phyloP scores from a whole-genome alignment of 2,113 vertebrate genomes.

The Pelusios castaneus region DNA sequence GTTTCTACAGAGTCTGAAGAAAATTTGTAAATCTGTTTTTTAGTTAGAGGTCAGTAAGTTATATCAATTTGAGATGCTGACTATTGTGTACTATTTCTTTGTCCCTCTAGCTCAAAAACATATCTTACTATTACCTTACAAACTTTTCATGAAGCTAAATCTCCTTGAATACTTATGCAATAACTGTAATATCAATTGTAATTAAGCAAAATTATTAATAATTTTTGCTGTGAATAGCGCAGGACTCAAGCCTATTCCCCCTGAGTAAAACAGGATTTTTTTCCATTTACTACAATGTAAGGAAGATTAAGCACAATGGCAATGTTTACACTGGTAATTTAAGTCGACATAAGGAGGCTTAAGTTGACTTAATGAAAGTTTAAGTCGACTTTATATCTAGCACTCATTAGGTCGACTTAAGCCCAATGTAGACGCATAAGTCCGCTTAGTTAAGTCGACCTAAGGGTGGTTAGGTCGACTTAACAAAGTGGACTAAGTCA shows the following conservation, averaged over 20 bases:
- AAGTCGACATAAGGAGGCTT: too few species aligned
- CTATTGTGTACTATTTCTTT: background rate
- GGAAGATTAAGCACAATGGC: background rate
- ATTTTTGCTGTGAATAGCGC: background rate
- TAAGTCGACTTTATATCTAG: too few species aligned
- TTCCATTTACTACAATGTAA: background rate
- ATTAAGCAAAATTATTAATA: background rate
- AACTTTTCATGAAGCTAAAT: background rate
- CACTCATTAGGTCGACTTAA: too few species aligned
- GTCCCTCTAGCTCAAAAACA: background rate
- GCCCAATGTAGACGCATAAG: too few species aligned
- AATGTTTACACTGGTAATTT: too few species aligned
- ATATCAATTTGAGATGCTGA: background rate
- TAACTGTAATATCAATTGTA: background rate
- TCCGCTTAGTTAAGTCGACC: too few species aligned
- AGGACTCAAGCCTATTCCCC: background rate
- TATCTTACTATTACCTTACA: background rate
- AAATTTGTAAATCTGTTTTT: background rate
- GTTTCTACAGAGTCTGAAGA: background rate
- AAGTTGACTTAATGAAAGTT: too few species aligned
- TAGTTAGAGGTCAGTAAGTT: background rate
- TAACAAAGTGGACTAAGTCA: too few species aligned
- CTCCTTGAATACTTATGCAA: background rate
- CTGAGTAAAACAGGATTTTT: background rate
- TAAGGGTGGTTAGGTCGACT: too few species aligned